phyloP scores from a whole-genome alignment of 2,888 invertebrate genomes.

The Temnothorax unifasciatus region DNA sequence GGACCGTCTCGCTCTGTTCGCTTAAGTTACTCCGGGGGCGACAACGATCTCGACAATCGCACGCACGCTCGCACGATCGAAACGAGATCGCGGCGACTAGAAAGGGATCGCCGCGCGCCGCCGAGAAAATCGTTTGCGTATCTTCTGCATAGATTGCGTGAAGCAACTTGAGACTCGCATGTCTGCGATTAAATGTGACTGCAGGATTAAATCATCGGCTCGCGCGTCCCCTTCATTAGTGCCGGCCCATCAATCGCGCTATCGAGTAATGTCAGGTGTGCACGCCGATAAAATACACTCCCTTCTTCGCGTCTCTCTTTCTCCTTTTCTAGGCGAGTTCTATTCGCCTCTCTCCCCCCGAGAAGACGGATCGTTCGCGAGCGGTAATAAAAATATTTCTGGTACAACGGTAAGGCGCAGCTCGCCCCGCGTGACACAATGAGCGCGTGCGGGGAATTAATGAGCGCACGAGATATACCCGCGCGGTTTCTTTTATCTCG shows the following conservation, averaged over 20 bases:
- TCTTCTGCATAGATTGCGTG: not conserved
- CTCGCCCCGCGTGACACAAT: not conserved
- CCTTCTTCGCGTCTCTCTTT: not conserved
- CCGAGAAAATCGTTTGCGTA: not conserved
- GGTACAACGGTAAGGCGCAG: not conserved
- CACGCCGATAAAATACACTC: slow-evolving; percentile 15
- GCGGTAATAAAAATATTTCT: slow-evolving; percentile 26
- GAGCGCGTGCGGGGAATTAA: slow-evolving; percentile 40
- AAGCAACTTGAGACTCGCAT: not conserved
- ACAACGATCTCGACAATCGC: not conserved
- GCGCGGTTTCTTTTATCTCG: slow-evolving; percentile 28
- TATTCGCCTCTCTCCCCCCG: not conserved
- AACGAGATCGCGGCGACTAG: not conserved
- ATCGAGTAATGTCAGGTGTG: slow-evolving; percentile 37
- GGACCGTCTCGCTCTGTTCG: slow-evolving; percentile 27
- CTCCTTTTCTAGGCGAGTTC: not conserved
- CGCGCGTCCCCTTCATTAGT: slow-evolving; percentile 30
- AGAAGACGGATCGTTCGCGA: slow-evolving; percentile 1
- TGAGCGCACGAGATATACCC: not conserved
- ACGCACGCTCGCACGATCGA: slow-evolving; percentile 8
- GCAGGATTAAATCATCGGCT: slow-evolving; percentile 18
- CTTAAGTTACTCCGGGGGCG: slow-evolving; percentile 20
- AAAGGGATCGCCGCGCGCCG: not conserved
- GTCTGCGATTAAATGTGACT: not conserved
- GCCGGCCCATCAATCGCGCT: slow-evolving; percentile 17